Evolutionary conservation across 1,140 invertebrate species (phyloP).

Genomic region (Drosophila cardini): DNA sequence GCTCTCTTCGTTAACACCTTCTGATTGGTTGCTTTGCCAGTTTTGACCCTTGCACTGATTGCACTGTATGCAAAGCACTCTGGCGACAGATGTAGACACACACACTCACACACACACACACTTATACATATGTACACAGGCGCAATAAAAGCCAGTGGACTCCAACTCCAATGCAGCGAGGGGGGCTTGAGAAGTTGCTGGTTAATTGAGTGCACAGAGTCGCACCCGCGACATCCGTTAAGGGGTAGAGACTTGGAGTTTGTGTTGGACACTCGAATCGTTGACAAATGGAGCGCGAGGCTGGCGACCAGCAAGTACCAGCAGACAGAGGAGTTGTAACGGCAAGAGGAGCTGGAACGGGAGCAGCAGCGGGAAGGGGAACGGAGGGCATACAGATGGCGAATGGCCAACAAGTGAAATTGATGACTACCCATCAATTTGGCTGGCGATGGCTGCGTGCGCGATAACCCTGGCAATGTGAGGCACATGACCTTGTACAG

Average conservation of each 20-base stretch:
- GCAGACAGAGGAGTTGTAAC: constrained; percentile 3
- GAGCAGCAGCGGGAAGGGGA: background rate
- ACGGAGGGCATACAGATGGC: background rate
- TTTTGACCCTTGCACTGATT: background rate
- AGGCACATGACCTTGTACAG: constrained; percentile 56
- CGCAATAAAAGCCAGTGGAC: background rate
- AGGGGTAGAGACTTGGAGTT: no score
- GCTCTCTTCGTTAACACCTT: background rate
- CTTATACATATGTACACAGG: background rate
- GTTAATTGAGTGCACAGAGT: constrained; percentile 71
- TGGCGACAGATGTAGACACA: constrained; percentile 27
- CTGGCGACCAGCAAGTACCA: constrained; percentile 28
- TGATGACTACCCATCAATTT: constrained; percentile 83
- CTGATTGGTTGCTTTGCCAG: constrained; percentile 28
- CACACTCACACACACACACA: constrained; percentile 1
- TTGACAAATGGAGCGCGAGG: constrained; percentile 69
- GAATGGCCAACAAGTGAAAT: constrained; percentile 73
- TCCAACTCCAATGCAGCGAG: background rate
- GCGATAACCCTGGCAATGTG: constrained; percentile 55
- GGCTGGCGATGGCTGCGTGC: constrained; percentile 51
- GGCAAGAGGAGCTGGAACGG: background rate
- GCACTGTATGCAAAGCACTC: constrained; percentile 15
- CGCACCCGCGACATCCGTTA: constrained; percentile 36
- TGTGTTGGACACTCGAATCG: constrained; percentile 21
- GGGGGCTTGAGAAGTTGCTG: constrained; percentile 15